Conservation (phyloP, 2,888 invertebrate genomes). For the Phyllotreta cruciferae region DNA sequence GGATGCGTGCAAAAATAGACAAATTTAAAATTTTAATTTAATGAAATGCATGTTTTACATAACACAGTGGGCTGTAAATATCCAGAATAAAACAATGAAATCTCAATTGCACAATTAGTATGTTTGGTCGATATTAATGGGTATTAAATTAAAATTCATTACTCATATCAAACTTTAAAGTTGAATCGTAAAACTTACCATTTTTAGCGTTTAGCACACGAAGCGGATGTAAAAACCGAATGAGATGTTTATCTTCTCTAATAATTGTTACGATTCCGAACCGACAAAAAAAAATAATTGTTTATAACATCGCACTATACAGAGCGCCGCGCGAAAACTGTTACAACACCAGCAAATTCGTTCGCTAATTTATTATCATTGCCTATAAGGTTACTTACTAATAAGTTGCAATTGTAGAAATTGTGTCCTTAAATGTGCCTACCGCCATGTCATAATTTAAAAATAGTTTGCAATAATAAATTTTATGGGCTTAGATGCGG, state of each 20-base stretch:
- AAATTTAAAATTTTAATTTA: too few relatives aligned
- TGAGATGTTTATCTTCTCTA: not conserved
- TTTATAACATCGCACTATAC: too few relatives aligned
- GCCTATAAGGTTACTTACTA: constrained; percentile 18
- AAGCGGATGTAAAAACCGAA: not conserved
- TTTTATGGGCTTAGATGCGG: constrained; percentile 27
- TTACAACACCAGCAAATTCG: constrained; percentile 13
- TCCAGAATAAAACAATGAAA: too few relatives aligned
- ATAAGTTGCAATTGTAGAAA: constrained; percentile 34
- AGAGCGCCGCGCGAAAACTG: constrained; percentile 5
- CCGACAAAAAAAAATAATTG: constrained; percentile 5
- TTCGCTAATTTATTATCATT: constrained; percentile 23
- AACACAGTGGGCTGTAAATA: too few relatives aligned
- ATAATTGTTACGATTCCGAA: not conserved
- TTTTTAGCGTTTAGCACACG: constrained; percentile 1
- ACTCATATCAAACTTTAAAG: not conserved
- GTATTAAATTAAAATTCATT: too few relatives aligned
- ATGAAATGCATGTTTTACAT: too few relatives aligned
- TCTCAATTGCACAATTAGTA: too few relatives aligned
- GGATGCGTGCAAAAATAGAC: too few relatives aligned
- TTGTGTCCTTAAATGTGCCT: constrained; percentile 28
- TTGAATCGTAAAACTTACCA: constrained; percentile 18
- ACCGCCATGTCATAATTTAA: constrained; percentile 38
- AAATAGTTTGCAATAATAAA: constrained; percentile 39
- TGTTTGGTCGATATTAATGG: too few relatives aligned